A percentile compares a stretch with the other conserved stretches of the same genome.
phyloP scores from a whole-genome alignment of 2,113 vertebrate species.

The Ovis canadensis region DNA sequence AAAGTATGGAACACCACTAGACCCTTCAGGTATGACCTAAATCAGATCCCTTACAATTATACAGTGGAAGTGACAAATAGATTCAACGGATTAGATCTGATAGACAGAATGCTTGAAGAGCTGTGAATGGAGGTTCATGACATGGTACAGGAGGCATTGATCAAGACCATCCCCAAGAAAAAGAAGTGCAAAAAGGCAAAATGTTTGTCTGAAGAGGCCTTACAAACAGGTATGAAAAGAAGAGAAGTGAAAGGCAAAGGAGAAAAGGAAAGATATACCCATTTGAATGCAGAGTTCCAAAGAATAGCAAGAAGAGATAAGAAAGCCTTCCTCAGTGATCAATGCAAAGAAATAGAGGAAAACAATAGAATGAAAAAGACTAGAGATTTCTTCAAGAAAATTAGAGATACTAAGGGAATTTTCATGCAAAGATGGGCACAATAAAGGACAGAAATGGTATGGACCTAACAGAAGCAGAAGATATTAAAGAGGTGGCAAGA shows the following conservation, averaged over 20 bases:
- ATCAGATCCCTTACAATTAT: neutral
- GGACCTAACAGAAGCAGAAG: neutral
- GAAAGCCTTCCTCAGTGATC: neutral
- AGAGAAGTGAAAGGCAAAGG: neutral
- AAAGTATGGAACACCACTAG: neutral
- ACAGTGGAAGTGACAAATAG: neutral
- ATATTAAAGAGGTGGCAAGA: neutral
- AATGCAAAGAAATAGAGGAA: neutral
- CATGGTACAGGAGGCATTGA: neutral
- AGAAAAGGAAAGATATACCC: neutral
- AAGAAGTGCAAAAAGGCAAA: neutral
- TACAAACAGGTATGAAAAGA: neutral
- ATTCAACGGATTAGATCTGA: neutral
- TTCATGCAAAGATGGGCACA: neutral
- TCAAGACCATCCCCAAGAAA: neutral
- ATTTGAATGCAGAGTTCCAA: neutral
- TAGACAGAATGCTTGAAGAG: neutral
- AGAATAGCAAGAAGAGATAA: neutral
- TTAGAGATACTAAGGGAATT: neutral
- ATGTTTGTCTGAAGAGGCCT: neutral
- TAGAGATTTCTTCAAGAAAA: neutral
- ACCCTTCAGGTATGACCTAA: neutral
- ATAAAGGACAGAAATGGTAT: neutral
- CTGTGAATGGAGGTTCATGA: neutral
- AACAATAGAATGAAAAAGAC: neutral